Evolutionary conservation across 2,888 invertebrate species (phyloP), one percentile per base, ranked within the genome.

Genomic region (Dysmachus trigonus): DNA sequence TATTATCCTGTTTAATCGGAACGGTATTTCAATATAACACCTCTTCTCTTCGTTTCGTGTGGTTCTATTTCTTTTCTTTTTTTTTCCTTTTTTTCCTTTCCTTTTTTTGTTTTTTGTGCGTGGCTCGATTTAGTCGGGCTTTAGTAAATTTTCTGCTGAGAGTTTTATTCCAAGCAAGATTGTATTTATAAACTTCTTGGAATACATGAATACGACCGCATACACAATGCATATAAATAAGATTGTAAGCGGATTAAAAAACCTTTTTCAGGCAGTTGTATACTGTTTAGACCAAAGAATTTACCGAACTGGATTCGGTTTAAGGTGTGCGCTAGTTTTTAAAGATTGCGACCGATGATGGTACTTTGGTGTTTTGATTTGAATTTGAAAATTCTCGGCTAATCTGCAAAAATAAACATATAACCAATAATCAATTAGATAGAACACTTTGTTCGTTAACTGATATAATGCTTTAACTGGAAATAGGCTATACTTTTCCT

Each of bases 1-100:
- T 53, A 86, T 86, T 86, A 86, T 86, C 86, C 86, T 86, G 86
- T 83, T 84, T 77, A 84, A 86, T 86, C 86, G 84, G 86, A 86
- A 84, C 86, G 86, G 86, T 86, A 86, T 86, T 86, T 86, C 86
- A 86, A 77, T 86, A 86, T 86, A 86, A 86, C 86, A 86, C 86
- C 72, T 86, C 77, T 79, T 41, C 77, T 18, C 30, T 31, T n/a
- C 22, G 33, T 33, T 22, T 47, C 51, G 47, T 71, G 72, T 47
- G 62, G 30, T 83, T 83, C 83, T 72, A 18, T 18, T 35, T 83
- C 0, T 41, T 41, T 41, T 1, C 10, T 38, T 38, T 38, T 10
- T 7, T n/a, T 2, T 41, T 41, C 15, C 0, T 38, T 38, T 38
- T 38, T 10, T 7, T n/a, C n/a, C n/a, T n/a, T n/a, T n/a, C n/a